Evolutionary conservation across 2,797 vertebrate species (phyloP), one percentile per base, ranked within the genome.

Genomic region (Chaetophractus vellerosus): DNA sequence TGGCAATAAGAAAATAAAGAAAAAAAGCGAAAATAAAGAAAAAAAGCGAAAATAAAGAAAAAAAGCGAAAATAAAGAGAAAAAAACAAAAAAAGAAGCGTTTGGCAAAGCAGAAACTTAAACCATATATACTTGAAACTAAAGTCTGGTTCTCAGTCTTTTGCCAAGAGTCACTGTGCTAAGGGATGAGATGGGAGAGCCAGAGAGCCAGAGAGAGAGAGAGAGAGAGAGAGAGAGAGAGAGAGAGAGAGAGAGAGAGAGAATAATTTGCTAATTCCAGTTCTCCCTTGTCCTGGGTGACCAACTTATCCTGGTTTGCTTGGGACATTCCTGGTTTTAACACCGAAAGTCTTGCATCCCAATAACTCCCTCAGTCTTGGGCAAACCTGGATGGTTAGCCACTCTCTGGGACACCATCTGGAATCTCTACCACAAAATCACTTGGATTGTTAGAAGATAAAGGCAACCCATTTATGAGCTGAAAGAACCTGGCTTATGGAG

Each of bases 381-480:
- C 14, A 83, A 78, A 61, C 38, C 41, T 69, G 87, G 50, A 61
- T n/a, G 9, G 68, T 19, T 90, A 59, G 68, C 82, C n/a, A 55
- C 85, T 66, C 6, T 31, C 24, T 24, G 36, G 63, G 45, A 50
- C 18, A 57, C 50, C 28, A 52, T 36, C 63, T 75, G n/a, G 76
- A 45, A 55, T 89, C 50, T 80, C 36, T 52, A 14, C 81, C 72
- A 23, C 9, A 63, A 55, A 55, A 52, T 78, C 45, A 55, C 5
- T 33, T 66, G 86, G 52, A 61, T 79, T 38, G 8, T 82, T 90
- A 79, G 74, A 84, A 85, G 68, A 79, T 15, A 68, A 94, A 86
- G 57, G 4, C 79, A 75, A 24, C 24, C 68, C 69, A 55, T 74
- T n/a, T 64, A 15, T 66, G 61, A 90, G 45, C 33, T 41, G 26